phyloP scores from a whole-genome alignment of 2,113 vertebrate genomes.

The Dipodomys stephensi region DNA sequence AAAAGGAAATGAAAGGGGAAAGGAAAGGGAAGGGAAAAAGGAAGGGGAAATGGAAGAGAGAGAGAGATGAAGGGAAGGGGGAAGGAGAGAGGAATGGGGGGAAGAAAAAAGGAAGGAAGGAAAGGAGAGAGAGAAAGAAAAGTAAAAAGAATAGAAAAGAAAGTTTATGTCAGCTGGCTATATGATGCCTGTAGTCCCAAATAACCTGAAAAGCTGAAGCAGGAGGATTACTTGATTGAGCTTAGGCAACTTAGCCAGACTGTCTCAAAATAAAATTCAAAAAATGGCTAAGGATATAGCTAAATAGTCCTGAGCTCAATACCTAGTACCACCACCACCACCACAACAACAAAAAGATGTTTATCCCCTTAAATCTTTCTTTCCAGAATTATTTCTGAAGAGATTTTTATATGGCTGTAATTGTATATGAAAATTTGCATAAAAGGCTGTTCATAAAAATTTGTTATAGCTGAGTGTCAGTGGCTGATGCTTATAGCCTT shows the following conservation, averaged over 20 bases:
- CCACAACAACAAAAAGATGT: background rate
- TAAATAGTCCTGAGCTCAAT: background rate
- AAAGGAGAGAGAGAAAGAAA: background rate
- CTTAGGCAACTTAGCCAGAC: background rate
- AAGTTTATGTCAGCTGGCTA: background rate
- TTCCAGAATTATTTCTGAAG: constrained; percentile 19
- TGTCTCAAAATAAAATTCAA: background rate
- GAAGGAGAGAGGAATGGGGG: too few species aligned
- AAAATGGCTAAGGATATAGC: background rate
- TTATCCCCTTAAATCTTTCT: constrained; percentile 12
- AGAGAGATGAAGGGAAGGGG: too few species aligned
- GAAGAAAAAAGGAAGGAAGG: too few species aligned
- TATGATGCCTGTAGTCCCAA: background rate
- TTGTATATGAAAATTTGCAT: background rate
- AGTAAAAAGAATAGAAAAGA: too few species aligned
- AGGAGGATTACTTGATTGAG: background rate
- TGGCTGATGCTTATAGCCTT: too few species aligned
- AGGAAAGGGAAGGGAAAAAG: too few species aligned
- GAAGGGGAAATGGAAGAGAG: too few species aligned
- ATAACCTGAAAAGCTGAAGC: background rate
- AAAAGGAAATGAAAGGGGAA: too few species aligned
- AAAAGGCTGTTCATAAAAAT: constrained; percentile 11
- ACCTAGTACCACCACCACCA: background rate
- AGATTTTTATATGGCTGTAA: background rate
- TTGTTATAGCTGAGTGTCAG: too few species aligned